These are phyloP conservation scores for Promerops cafer DNA, from an alignment of 2,113 vertebrate genomes.

Conservation along the genomic window DNA sequence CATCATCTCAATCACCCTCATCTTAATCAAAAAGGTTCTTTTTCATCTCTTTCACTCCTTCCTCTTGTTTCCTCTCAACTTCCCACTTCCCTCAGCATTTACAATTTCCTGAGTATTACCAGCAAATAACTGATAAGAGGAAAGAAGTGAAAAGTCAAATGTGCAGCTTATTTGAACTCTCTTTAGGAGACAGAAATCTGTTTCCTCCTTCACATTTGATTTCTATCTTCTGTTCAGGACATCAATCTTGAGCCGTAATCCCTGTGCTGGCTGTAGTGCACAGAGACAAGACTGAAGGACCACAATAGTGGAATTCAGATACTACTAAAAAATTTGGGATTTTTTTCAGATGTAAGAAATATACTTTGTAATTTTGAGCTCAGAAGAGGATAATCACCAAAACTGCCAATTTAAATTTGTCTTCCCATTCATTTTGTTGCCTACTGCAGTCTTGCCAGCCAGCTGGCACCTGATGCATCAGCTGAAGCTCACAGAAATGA, in stretches of 20 bases:
- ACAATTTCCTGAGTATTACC: neutral
- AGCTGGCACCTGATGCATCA: neutral
- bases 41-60: neutral
- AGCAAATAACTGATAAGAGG: neutral
- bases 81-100: neutral
- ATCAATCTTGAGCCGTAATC: neutral
- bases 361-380: neutral
- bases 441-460: neutral
- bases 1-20: neutral
- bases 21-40: neutral
- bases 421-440: neutral
- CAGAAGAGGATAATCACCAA: neutral
- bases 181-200: neutral
- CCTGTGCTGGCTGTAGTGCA: neutral
- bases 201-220: neutral
- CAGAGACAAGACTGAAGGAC: neutral
- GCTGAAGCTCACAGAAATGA: neutral
- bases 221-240: neutral
- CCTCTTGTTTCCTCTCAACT: neutral
- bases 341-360: slow-evolving; percentile 5
- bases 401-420: neutral
- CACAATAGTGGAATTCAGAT: neutral
- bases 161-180: neutral
- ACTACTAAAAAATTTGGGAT: neutral
- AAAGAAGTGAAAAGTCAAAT: neutral